phyloP scores from a whole-genome alignment of 2,888 invertebrate genomes.

The Chirona hameri region DNA sequence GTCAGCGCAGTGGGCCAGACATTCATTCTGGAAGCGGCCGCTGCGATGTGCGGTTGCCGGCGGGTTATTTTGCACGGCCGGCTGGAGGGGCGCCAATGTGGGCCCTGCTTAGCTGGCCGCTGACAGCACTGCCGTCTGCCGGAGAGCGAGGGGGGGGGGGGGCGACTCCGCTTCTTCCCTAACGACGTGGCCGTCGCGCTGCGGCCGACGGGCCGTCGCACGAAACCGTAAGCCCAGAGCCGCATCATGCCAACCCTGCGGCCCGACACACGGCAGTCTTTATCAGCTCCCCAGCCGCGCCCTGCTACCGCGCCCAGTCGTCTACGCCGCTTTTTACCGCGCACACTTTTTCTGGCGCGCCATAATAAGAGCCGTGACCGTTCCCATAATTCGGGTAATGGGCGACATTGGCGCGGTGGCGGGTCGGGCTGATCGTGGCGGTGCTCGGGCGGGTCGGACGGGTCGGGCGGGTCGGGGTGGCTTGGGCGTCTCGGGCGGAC shows the following conservation, averaged over 20 bases:
- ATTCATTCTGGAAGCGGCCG: too few species aligned
- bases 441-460: background rate
- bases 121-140: background rate
- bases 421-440: too few species aligned
- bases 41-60: background rate
- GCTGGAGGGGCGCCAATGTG: background rate
- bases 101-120: background rate
- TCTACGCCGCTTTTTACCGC: background rate
- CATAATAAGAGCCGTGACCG: slow-evolving; percentile 1
- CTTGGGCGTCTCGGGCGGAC: too few species aligned
- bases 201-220: too few species aligned
- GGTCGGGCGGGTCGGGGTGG: background rate
- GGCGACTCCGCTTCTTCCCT: background rate
- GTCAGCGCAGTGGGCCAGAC: too few species aligned
- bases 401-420: background rate
- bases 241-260: background rate
- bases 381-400: slow-evolving; percentile 28
- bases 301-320: background rate
- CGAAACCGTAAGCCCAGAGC: background rate
- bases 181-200: background rate
- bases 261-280: background rate
- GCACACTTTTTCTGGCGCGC: background rate
- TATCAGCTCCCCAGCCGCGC: background rate
- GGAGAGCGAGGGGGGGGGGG: background rate
- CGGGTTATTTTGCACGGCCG: background rate